phyloP scores from a whole-genome alignment of 2,113 vertebrate genomes.

The Salminus brasiliensis region DNA sequence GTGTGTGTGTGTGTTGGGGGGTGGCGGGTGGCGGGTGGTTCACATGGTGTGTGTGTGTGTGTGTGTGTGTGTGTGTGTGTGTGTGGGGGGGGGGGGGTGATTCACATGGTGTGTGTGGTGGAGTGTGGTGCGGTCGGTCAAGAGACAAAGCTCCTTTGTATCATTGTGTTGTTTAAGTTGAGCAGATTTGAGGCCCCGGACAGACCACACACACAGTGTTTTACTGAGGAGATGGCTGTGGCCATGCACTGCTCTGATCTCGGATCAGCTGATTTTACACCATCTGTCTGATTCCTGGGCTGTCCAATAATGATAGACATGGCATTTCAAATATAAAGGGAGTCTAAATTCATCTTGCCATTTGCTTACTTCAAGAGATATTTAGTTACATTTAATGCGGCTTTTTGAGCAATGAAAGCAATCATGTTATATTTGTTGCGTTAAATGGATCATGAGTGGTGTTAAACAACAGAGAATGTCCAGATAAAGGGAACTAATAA shows the following conservation, averaged over 20 bases:
- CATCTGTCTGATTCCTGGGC: background rate
- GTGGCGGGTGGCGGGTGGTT: no score
- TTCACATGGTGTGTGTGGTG: slow-evolving; percentile 17
- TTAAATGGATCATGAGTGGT: no score
- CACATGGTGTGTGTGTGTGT: background rate
- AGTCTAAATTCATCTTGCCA: no score
- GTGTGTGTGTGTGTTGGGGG: no score
- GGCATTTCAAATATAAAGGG: no score
- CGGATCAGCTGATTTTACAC: slow-evolving; percentile 20
- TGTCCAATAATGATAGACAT: background rate
- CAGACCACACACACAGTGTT: slow-evolving; percentile 15
- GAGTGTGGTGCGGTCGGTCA: background rate
- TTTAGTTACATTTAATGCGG: no score
- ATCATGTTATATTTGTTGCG: no score
- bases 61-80: slow-evolving; percentile 6
- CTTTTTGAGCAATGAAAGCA: no score
- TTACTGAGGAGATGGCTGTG: no score
- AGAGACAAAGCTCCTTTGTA: slow-evolving; percentile 44
- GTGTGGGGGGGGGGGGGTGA: no score
- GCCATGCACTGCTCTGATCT: slow-evolving; percentile 20
- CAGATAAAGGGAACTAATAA: no score
- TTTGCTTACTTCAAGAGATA: background rate
- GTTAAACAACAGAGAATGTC: no score
- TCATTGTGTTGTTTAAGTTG: slow-evolving; percentile 40
- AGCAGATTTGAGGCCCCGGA: slow-evolving; percentile 37